Percentiles rank a stretch among this genome's conserved stretches.
phyloP scores from a whole-genome alignment of 2,888 invertebrate genomes.

The Ceramica pisi region DNA sequence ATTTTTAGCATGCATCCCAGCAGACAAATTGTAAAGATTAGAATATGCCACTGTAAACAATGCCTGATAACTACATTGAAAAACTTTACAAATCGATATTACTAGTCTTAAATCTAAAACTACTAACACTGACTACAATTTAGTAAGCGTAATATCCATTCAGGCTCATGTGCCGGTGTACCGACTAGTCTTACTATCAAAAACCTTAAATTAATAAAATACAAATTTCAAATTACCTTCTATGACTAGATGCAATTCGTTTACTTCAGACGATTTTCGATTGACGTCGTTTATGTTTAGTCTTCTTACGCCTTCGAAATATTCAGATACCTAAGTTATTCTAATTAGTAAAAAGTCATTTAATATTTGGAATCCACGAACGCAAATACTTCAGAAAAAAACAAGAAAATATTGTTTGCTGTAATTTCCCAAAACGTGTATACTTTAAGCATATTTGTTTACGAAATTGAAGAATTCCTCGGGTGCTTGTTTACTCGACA shows the following conservation, averaged over 20 bases:
- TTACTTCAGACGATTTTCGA: conserved; percentile 72
- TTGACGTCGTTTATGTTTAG: conserved; percentile 69
- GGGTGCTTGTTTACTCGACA: conserved; percentile 28
- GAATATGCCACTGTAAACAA: conserved; percentile 34
- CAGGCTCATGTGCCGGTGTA: conserved; percentile 75
- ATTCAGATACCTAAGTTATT: conserved; percentile 18
- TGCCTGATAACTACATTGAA: conserved; percentile 26
- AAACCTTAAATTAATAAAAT: conserved; percentile 54
- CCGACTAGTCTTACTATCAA: conserved; percentile 69
- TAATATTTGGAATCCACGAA: conserved; percentile 40
- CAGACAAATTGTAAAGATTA: background rate
- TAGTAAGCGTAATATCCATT: conserved; percentile 87
- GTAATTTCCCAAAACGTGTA: conserved; percentile 29
- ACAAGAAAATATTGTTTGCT: conserved; percentile 8
- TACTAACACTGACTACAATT: conserved; percentile 73
- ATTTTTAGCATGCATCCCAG: conserved; percentile 1
- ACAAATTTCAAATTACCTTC: conserved; percentile 46
- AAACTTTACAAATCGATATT: conserved; percentile 45
- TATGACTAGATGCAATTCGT: conserved; percentile 79
- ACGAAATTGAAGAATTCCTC: conserved; percentile 45
- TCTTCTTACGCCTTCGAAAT: conserved; percentile 50
- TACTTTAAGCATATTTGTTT: conserved; percentile 38
- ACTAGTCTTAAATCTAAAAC: conserved; percentile 42
- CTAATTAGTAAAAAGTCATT: conserved; percentile 38
- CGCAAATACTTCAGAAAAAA: conserved; percentile 5